Conservation (phyloP, 2,113 vertebrate species). For the Orycteropus afer region DNA sequence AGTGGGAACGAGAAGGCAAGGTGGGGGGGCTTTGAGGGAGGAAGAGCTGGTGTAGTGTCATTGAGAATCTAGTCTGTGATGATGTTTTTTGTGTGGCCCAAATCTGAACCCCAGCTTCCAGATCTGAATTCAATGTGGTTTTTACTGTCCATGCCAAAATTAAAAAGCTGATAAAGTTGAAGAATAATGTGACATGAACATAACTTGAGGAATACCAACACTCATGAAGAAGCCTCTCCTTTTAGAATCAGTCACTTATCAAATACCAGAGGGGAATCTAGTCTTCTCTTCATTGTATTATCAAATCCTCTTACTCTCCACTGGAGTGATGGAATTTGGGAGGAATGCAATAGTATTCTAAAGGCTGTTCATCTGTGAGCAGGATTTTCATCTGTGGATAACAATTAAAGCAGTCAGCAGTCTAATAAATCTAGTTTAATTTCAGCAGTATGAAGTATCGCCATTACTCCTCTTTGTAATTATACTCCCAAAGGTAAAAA, state of each 20-base stretch:
- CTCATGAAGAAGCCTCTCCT: not conserved
- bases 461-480: fast-evolving
- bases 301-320: not conserved
- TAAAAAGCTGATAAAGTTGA: not conserved
- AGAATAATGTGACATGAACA: fast-evolving
- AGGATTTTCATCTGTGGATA: not conserved
- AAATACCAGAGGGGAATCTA: not conserved
- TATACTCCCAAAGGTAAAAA: constrained; percentile 65
- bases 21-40: not conserved
- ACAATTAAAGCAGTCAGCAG: not conserved
- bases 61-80: not conserved
- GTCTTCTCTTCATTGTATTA: not conserved
- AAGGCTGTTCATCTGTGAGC: constrained; percentile 44
- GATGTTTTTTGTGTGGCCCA: not conserved
- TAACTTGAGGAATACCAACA: fast-evolving
- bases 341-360: not conserved
- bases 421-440: not conserved
- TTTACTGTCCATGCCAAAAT: not conserved
- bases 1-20: not conserved
- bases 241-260: not conserved
- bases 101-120: not conserved
- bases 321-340: not conserved
- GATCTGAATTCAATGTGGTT: not conserved
- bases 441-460: not conserved
- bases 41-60: too few species aligned